Evolutionary conservation across 1,140 invertebrate species (phyloP).

Genomic region (Hyles vespertilio): DNA sequence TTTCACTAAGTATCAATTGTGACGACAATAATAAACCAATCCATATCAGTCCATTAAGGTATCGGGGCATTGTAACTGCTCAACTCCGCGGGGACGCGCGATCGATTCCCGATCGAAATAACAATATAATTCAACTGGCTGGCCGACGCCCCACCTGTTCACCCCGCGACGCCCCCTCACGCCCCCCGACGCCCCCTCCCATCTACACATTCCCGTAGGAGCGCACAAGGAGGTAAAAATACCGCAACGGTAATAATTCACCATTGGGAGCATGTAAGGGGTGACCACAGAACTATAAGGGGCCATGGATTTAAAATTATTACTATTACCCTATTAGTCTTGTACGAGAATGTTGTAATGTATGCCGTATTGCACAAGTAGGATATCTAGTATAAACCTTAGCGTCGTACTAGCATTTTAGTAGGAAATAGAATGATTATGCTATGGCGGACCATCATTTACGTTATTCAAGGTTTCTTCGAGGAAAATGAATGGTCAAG

Average conservation of each 20-base stretch:
- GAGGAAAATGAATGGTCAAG: too few species aligned
- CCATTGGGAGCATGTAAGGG: slow-evolving; percentile 6
- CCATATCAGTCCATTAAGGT: slow-evolving; percentile 9
- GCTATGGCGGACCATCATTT: too few species aligned
- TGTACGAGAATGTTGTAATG: too few species aligned
- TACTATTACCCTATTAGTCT: too few species aligned
- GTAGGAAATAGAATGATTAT: too few species aligned
- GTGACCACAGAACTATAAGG: too few species aligned
- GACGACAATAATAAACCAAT: slow-evolving; percentile 2
- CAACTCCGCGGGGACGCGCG: slow-evolving; percentile 1
- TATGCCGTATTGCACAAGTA: too few species aligned
- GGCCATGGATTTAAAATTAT: too few species aligned
- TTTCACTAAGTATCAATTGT: too few species aligned
- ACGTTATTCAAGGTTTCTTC: too few species aligned
- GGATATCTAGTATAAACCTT: too few species aligned
- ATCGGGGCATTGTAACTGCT: slow-evolving; percentile 5
- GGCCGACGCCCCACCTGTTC: slow-evolving; percentile 14
- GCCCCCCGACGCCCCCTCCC: neutral
- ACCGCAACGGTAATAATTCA: slow-evolving; percentile 20
- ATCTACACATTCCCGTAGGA: neutral
- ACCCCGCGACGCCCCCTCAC: neutral
- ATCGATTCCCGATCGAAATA: slow-evolving; percentile 22
- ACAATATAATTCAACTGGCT: slow-evolving; percentile 27
- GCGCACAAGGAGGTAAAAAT: slow-evolving; percentile 12
- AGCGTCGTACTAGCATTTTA: too few species aligned